A percentile compares a stretch with the other conserved stretches of the same genome.
Evolutionary conservation across 1,140 invertebrate genomes (phyloP).

Genomic region (Mycetomoellerius zeteki): DNA sequence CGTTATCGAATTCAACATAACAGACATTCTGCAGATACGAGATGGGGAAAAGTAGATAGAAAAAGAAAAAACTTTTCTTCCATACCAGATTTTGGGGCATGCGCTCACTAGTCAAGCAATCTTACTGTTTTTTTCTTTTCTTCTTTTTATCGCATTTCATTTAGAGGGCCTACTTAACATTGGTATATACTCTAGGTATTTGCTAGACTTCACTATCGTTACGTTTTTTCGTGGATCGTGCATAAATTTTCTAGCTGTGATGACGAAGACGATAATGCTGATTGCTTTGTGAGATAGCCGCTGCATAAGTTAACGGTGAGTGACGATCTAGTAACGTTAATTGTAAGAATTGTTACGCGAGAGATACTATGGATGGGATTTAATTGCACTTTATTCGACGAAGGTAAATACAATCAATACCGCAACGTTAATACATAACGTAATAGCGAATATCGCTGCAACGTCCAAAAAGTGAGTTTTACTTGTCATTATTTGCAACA

Average conservation of each 20-base stretch:
- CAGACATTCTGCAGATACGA: constrained; percentile 67
- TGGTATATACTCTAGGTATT: constrained; percentile 72
- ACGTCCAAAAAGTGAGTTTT: constrained; percentile 45
- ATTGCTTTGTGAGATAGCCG: constrained; percentile 75
- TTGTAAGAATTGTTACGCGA: constrained; percentile 32
- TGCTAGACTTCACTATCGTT: constrained; percentile 75
- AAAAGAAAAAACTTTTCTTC: constrained; percentile 80
- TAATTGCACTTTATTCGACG: constrained; percentile 17
- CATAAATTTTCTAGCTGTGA: constrained; percentile 78
- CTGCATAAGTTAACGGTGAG: constrained; percentile 63
- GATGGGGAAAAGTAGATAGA: constrained; percentile 70
- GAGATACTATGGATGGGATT: constrained; percentile 15
- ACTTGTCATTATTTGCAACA: constrained; percentile 66
- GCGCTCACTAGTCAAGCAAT: constrained; percentile 86
- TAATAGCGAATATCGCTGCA: background rate
- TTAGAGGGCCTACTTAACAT: constrained; percentile 70
- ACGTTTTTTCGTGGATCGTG: constrained; percentile 67
- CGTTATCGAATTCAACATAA: constrained; percentile 62
- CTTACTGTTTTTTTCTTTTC: constrained; percentile 75
- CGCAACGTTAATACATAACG: background rate
- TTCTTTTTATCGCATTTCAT: constrained; percentile 46
- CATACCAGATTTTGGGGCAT: constrained; percentile 80
- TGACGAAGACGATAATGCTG: constrained; percentile 64
- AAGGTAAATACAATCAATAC: constrained; percentile 7
- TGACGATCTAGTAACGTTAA: constrained; percentile 57